Percentiles rank a stretch among this genome's conserved stretches.
Evolutionary conservation across 2,113 vertebrate species (phyloP).

Genomic region (Perca fluviatilis): DNA sequence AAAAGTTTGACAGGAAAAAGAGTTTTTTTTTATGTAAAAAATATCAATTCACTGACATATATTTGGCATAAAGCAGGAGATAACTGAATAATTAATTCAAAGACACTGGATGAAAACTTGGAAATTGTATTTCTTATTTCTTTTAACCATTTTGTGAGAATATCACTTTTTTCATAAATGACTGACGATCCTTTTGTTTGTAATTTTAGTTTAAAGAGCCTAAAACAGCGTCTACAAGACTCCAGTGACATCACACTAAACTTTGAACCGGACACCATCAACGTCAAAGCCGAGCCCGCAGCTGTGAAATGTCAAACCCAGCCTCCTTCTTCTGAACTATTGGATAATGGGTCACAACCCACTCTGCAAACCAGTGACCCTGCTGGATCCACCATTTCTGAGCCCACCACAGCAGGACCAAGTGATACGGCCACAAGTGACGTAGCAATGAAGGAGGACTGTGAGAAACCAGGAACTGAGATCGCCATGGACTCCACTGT

Average conservation of each 20-base stretch:
- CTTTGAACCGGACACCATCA: rapidly evolving
- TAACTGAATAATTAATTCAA: neutral
- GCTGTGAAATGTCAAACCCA: neutral
- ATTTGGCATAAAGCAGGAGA: neutral
- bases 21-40: neutral
- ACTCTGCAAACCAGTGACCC: neutral
- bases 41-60: too few relatives aligned
- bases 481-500: rapidly evolving
- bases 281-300: rapidly evolving
- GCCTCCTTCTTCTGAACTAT: neutral
- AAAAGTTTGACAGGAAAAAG: too few relatives aligned
- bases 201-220: slow-evolving; percentile 43
- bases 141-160: neutral
- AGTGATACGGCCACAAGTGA: neutral
- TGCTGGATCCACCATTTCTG: neutral
- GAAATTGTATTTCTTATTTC: too few relatives aligned
- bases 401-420: neutral
- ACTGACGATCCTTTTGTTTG: neutral
- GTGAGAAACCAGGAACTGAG: neutral
- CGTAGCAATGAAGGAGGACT: neutral
- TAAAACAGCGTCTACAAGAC: slow-evolving; percentile 34
- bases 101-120: neutral
- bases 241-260: rapidly evolving
- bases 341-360: neutral
- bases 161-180: rapidly evolving